Evolutionary conservation across 1,140 invertebrate species (phyloP).

Genomic region (Laupala kohalensis): DNA sequence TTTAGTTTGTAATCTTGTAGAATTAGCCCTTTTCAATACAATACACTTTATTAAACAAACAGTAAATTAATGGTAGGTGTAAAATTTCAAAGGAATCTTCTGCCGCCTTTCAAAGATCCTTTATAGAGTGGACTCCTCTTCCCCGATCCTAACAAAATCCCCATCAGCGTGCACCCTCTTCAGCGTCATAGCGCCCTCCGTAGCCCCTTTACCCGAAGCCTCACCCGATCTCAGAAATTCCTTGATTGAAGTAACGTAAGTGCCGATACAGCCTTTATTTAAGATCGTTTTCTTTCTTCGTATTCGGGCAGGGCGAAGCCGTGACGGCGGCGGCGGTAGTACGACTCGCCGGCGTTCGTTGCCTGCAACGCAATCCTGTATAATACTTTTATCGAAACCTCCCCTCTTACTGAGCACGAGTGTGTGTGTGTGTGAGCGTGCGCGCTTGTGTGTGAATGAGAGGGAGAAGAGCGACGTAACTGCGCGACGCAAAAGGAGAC

Average conservation of each 20-base stretch:
- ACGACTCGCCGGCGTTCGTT: not conserved
- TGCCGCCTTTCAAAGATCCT: too few species aligned
- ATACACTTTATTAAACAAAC: too few species aligned
- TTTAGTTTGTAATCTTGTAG: too few species aligned
- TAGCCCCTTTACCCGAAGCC: not conserved
- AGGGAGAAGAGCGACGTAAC: not conserved
- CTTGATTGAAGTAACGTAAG: not conserved
- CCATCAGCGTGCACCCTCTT: too few species aligned
- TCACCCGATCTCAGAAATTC: not conserved
- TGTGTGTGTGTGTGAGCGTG: too few species aligned
- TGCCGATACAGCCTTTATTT: not conserved
- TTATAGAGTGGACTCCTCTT: too few species aligned
- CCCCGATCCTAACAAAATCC: too few species aligned
- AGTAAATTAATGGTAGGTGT: too few species aligned
- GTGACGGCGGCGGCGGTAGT: not conserved
- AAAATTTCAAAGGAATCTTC: too few species aligned
- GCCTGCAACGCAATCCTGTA: not conserved
- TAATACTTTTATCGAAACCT: not conserved
- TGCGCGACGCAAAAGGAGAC: not conserved
- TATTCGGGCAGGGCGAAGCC: not conserved
- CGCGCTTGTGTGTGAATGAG: not conserved
- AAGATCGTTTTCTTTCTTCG: not conserved
- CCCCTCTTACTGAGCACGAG: not conserved
- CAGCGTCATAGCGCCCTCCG: too few species aligned
- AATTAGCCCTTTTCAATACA: too few species aligned